Percentiles rank a stretch among this genome's conserved stretches.
phyloP scores from a whole-genome alignment of 2,888 invertebrate species.

The Plagodis pulveraria region DNA sequence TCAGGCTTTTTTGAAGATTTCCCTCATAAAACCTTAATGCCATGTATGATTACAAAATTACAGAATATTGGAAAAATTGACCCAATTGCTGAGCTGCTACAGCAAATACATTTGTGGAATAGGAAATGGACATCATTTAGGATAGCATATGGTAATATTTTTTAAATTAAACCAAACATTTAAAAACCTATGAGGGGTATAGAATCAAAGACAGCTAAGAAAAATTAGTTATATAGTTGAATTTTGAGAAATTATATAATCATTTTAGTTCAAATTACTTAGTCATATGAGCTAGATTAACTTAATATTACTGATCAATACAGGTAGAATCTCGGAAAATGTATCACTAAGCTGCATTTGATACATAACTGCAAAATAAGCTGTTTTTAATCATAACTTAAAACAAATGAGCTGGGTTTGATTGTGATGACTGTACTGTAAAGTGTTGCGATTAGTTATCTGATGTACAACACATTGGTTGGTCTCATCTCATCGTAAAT shows the following conservation, averaged over 20 bases:
- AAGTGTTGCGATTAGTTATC: too few species aligned
- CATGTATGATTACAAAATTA: conserved; percentile 62
- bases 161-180: background rate
- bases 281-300: too few species aligned
- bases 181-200: background rate
- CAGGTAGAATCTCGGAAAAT: too few species aligned
- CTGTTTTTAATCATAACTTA: too few species aligned
- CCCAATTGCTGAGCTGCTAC: conserved; percentile 61
- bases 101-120: conserved; percentile 62
- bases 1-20: conserved; percentile 67
- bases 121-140: conserved; percentile 34
- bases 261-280: too few species aligned
- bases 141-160: conserved; percentile 49
- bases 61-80: conserved; percentile 55
- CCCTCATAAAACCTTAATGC: conserved; percentile 61
- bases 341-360: too few species aligned
- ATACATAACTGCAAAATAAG: too few species aligned
- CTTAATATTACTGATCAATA: too few species aligned
- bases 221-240: background rate
- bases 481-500: too few species aligned
- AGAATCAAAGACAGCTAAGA: background rate
- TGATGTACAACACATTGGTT: too few species aligned
- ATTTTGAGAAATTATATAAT: background rate
- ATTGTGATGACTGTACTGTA: too few species aligned
- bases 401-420: too few species aligned